Evolutionary conservation across 2,113 vertebrate species (phyloP).

Genomic region (Genyomyrus donnyi): DNA sequence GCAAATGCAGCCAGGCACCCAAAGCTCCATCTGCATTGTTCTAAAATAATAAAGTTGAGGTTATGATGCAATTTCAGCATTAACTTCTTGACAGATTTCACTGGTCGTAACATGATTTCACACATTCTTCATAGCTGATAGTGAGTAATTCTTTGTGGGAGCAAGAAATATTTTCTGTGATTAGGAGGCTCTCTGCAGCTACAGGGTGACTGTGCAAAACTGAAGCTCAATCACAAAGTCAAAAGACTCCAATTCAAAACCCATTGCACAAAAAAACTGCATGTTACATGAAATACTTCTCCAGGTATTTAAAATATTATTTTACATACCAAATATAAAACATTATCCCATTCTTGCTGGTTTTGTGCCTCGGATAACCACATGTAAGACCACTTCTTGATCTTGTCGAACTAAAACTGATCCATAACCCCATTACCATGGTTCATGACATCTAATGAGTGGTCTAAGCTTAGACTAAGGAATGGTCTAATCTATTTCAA

Average conservation of each 20-base stretch:
- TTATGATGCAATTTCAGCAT: neutral
- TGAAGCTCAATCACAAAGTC: neutral
- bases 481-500: neutral
- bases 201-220: neutral
- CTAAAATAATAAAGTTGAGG: neutral
- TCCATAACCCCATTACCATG: neutral
- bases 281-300: neutral
- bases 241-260: neutral
- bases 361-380: neutral
- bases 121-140: neutral
- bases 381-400: neutral
- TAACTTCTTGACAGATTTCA: neutral
- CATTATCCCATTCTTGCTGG: neutral
- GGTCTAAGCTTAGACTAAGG: neutral
- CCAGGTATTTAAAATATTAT: neutral
- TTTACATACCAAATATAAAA: neutral
- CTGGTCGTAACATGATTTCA: neutral
- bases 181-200: neutral
- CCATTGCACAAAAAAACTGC: neutral
- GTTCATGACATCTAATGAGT: neutral
- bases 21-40: neutral
- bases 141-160: constrained; percentile 5
- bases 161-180: neutral
- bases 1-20: neutral
- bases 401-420: neutral